phyloP scores from a whole-genome alignment of 92 coral and sea anemone genomes.

The Epizoanthus ramosus region DNA sequence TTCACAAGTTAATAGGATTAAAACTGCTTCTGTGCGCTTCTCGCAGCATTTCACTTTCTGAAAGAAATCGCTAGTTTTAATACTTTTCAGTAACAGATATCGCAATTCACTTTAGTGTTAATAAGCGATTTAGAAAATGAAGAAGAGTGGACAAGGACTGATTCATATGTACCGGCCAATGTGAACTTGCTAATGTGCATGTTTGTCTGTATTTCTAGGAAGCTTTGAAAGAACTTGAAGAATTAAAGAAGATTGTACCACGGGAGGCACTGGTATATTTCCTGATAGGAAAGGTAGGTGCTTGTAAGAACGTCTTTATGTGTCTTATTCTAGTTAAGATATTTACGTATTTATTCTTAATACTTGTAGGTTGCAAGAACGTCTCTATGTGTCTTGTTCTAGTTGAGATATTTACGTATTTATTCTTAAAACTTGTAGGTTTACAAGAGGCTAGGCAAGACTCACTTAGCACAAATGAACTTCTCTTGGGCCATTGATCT shows the following conservation, averaged over 20 bases:
- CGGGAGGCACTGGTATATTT: constrained; percentile 96
- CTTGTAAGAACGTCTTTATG: background rate
- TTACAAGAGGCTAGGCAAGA: constrained; percentile 87
- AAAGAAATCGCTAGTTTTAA: too few relatives aligned
- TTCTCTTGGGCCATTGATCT: constrained; percentile 99
- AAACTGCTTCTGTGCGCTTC: too few relatives aligned
- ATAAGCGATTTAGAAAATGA: too few relatives aligned
- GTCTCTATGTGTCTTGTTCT: too few relatives aligned
- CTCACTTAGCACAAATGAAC: constrained; percentile 96
- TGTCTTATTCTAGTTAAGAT: background rate
- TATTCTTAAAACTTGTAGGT: constrained; percentile 57
- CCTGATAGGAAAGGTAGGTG: constrained; percentile 88
- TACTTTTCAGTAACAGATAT: too few relatives aligned
- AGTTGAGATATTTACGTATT: background rate
- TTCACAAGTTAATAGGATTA: too few relatives aligned
- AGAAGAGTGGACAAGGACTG: too few relatives aligned
- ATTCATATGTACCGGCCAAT: too few relatives aligned
- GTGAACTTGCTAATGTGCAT: too few relatives aligned
- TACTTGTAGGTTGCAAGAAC: constrained; percentile 57
- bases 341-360: background rate
- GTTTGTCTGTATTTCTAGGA: constrained; percentile 60
- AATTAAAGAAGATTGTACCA: constrained; percentile 91
- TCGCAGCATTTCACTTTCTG: too few relatives aligned
- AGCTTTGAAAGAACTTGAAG: constrained; percentile 92
- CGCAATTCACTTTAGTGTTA: too few relatives aligned